phyloP scores from a whole-genome alignment of 2,888 invertebrate genomes.

The Gryllus longicercus region DNA sequence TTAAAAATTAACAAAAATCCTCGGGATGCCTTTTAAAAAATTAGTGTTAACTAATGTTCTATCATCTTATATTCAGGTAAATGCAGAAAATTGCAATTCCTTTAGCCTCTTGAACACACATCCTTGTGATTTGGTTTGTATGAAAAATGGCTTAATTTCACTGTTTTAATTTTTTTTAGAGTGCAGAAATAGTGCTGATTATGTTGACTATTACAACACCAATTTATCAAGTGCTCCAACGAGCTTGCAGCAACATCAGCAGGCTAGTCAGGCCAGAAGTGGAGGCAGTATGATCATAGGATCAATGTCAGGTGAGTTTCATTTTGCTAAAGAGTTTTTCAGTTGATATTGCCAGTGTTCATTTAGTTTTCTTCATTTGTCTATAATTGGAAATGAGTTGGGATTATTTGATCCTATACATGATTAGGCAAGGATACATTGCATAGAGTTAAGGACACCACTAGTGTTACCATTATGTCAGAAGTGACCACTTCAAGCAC shows the following conservation, averaged over 20 bases:
- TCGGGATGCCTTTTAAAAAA: too few relatives aligned
- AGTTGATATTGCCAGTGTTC: background rate
- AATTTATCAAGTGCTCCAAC: conserved; percentile 42
- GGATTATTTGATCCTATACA: background rate
- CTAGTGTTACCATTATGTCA: too few relatives aligned
- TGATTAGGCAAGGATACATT: too few relatives aligned
- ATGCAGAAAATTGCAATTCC: too few relatives aligned
- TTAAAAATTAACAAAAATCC: too few relatives aligned
- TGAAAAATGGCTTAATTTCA: too few relatives aligned
- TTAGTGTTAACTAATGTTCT: too few relatives aligned
- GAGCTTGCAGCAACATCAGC: conserved; percentile 44
- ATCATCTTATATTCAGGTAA: too few relatives aligned
- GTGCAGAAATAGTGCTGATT: conserved; percentile 31
- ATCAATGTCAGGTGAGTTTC: conserved; percentile 26
- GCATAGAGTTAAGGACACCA: too few relatives aligned
- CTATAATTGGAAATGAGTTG: background rate
- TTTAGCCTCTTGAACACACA: too few relatives aligned
- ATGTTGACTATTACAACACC: conserved; percentile 34
- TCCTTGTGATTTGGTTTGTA: too few relatives aligned
- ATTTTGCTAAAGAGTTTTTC: background rate
- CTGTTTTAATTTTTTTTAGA: conserved; percentile 23
- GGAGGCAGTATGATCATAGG: conserved; percentile 25
- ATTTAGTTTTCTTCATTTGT: background rate
- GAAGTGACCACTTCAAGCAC: too few relatives aligned
- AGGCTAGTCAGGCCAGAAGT: conserved; percentile 31